Percentiles rank a stretch among this genome's conserved stretches.
These are phyloP conservation scores for Philaethria dido DNA, from an alignment of 2,888 invertebrate species.

Conservation along the genomic window DNA sequence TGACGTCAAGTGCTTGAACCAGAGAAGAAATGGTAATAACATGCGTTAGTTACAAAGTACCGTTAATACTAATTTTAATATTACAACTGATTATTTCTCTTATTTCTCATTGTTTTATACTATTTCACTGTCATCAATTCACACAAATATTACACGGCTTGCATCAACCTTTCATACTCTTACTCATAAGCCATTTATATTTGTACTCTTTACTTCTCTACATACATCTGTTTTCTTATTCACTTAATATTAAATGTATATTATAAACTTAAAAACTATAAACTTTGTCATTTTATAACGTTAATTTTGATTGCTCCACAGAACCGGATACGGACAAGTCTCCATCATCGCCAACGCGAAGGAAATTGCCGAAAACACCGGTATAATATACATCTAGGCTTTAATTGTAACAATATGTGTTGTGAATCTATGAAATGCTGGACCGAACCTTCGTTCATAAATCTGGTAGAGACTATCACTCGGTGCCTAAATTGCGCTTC, in stretches of 20 bases:
- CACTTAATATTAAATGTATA: not conserved
- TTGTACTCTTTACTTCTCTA: not conserved
- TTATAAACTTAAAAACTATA: not conserved
- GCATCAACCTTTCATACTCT: not conserved
- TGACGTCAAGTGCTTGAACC: slow-evolving; percentile 3
- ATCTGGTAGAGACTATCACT: slow-evolving; percentile 80
- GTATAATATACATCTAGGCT: slow-evolving; percentile 90
- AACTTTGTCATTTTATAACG: slow-evolving; percentile 11
- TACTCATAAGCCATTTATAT: not conserved
- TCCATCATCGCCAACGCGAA: slow-evolving; percentile 94
- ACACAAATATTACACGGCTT: slow-evolving; percentile 8
- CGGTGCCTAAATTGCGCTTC: slow-evolving; percentile 80
- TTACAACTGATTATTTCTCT: not conserved
- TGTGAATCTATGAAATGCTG: slow-evolving; percentile 81
- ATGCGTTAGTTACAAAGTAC: slow-evolving; percentile 5
- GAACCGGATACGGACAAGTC: slow-evolving; percentile 94
- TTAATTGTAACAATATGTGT: slow-evolving; percentile 84
- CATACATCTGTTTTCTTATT: not conserved
- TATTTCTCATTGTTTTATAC: not conserved
- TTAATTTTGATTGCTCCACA: slow-evolving; percentile 72
- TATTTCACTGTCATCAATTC: not conserved
- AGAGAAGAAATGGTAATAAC: slow-evolving; percentile 17
- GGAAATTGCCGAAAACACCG: slow-evolving; percentile 98
- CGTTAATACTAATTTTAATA: not conserved
- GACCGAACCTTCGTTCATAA: slow-evolving; percentile 67